These are phyloP conservation scores for Addax nasomaculatus DNA, from an alignment of 2,113 vertebrate species.

Conservation along the genomic window DNA sequence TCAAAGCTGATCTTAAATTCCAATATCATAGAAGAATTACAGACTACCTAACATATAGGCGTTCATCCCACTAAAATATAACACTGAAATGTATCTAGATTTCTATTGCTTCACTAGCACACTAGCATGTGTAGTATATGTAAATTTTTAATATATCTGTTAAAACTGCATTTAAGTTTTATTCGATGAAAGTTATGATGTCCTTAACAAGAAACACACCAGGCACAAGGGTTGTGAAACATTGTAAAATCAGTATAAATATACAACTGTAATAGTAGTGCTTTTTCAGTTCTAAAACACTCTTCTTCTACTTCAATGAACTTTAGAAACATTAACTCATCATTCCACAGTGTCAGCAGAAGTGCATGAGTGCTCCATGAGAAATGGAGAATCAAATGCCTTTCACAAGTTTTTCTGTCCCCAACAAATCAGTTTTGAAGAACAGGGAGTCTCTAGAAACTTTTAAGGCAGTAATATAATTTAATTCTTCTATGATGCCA, in stretches of 20 bases:
- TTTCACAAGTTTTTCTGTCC: conserved; percentile 28
- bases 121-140: not conserved
- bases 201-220: not conserved
- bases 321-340: conserved; percentile 11
- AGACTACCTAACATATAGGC: not conserved
- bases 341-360: not conserved
- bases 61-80: not conserved
- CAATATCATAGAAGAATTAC: not conserved
- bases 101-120: not conserved
- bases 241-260: not conserved
- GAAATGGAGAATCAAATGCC: not conserved
- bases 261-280: not conserved
- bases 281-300: not conserved
- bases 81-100: not conserved
- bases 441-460: conserved; percentile 12
- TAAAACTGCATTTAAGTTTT: not conserved
- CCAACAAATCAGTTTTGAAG: not conserved
- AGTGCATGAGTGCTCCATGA: not conserved
- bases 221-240: not conserved
- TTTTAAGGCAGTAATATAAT: conserved; percentile 32
- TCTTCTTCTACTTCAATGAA: not conserved
- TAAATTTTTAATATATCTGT: not conserved
- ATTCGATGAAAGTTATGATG: not conserved
- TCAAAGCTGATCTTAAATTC: not conserved
- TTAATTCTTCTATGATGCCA: conserved; percentile 42